Evolutionary conservation across 2,113 vertebrate genomes (phyloP).

Genomic region (Apistogramma diplotaenia): DNA sequence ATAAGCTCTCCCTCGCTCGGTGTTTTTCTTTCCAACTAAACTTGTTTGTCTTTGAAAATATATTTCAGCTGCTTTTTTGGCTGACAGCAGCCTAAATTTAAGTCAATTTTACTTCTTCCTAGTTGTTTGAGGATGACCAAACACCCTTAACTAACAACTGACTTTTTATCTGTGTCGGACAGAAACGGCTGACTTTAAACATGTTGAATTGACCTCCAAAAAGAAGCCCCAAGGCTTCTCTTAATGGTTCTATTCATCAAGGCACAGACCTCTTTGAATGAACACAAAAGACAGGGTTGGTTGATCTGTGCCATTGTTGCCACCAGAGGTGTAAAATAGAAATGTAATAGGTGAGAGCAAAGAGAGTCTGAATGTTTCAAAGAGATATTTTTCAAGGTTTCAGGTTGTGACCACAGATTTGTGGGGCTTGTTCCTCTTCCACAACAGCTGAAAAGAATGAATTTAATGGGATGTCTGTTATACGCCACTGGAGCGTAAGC

Average conservation of each 20-base stretch:
- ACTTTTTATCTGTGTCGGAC: not conserved
- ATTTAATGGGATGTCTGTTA: slow-evolving; percentile 50
- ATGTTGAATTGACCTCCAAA: not conserved
- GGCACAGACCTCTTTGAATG: slow-evolving; percentile 4
- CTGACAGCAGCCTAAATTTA: not conserved
- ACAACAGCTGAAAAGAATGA: slow-evolving; percentile 44
- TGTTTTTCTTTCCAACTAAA: slow-evolving; percentile 1
- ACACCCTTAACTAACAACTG: not conserved
- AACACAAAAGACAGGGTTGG: slow-evolving; percentile 15
- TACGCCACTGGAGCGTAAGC: slow-evolving; percentile 46
- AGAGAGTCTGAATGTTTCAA: not conserved
- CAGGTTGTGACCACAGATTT: not conserved
- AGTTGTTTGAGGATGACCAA: not conserved
- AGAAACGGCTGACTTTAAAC: not conserved
- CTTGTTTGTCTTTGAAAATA: not conserved
- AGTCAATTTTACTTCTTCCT: not conserved
- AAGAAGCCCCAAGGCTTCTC: slow-evolving; percentile 3
- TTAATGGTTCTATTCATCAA: slow-evolving; percentile 42
- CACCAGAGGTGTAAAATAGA: not conserved
- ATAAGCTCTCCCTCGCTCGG: slow-evolving; percentile 15
- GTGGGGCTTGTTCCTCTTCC: slow-evolving; percentile 2
- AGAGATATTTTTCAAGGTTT: not conserved
- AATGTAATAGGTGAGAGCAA: not conserved
- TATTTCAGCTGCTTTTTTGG: not conserved
- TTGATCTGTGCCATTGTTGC: not conserved